Base-by-base conservation (phyloP, 2,113 vertebrate genomes). In the Empidonax alnorum region DNA sequence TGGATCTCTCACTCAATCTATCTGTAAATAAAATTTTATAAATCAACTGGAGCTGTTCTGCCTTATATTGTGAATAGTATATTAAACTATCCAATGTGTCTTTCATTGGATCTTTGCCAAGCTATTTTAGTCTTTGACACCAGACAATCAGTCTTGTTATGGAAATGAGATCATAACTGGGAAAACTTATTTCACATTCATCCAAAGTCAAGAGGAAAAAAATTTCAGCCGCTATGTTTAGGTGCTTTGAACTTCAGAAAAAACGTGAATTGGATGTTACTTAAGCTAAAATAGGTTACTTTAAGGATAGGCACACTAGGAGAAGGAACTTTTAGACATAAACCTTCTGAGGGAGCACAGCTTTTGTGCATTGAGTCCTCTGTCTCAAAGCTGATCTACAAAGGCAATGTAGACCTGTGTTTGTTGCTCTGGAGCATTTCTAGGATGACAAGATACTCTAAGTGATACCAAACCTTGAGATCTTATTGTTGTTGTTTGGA, bases 381-480 rank as follows among this genome's bases (percentile, higher is more conserved):
- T 33, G 12, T 35, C 39, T 65, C 31, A 73, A 65, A 84, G 27
- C 6, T n/a, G 41, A 65, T 35, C 30, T 75, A 27, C 21, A 56
- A 55, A 52, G 44, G 5, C 5, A 12, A 28, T 72, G 25, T 12
- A 75, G 20, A 55, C 25, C 10, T 50, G 23, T 37, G 14, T 21
- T 33, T 69, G 12, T 44, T 77, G 46, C 21, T 66, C 6, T 12
- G 30, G 25, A 79, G 13, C 12, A 19, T 52, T 75, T 73, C 63
- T 52, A 59, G 25, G 39, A 18, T 56, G 21, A 47, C 14, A 63
- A 68, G 33, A n/a, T 52, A n/a, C 9, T 47, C 14, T 74, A 10
- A 84, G 47, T 0, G 0, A n/a, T 21, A 80, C 2, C 15, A 47
- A 4, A 65, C 5, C 7, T 33, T 59, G 28, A 75, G 17, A 75